A percentile compares a stretch with the other conserved stretches of the same genome.
phyloP scores from a whole-genome alignment of 2,797 vertebrate species.

The Labeo calbasu region DNA sequence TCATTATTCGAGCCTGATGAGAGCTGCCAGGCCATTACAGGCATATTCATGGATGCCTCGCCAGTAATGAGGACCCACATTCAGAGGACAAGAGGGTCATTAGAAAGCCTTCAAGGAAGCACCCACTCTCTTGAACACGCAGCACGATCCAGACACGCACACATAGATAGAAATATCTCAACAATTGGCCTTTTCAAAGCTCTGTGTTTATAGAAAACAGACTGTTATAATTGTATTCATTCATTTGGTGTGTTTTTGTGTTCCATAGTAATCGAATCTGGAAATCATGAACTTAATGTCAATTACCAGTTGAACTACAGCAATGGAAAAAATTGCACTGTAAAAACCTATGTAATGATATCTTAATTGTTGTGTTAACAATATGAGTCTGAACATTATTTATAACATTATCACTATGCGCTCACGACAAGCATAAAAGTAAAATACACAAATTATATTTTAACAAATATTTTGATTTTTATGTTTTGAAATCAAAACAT shows the following conservation, averaged over 20 bases:
- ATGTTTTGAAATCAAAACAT: no score
- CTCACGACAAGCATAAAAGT: no score
- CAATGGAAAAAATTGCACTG: not conserved
- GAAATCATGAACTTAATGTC: not conserved
- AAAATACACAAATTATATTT: no score
- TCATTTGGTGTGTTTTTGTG: not conserved
- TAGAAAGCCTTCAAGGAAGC: slow-evolving; percentile 46
- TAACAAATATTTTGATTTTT: no score
- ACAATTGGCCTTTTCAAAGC: not conserved
- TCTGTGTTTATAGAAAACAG: slow-evolving; percentile 13
- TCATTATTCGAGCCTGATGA: slow-evolving; percentile 53
- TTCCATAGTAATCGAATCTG: not conserved
- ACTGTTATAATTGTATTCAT: slow-evolving; percentile 10
- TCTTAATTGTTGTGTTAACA: not conserved
- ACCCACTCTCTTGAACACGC: slow-evolving; percentile 22
- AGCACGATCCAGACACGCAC: not conserved
- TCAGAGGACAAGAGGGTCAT: slow-evolving; percentile 58
- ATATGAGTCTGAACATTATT: no score
- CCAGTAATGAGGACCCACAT: slow-evolving; percentile 56
- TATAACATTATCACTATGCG: no score
- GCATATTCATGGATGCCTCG: slow-evolving; percentile 38
- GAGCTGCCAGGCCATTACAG: slow-evolving; percentile 52
- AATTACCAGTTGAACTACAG: not conserved
- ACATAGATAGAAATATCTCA: slow-evolving; percentile 11
- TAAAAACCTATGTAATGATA: no score